These are phyloP conservation scores for Julus scanicus DNA, from an alignment of 2,888 invertebrate species.

Conservation along the genomic window DNA sequence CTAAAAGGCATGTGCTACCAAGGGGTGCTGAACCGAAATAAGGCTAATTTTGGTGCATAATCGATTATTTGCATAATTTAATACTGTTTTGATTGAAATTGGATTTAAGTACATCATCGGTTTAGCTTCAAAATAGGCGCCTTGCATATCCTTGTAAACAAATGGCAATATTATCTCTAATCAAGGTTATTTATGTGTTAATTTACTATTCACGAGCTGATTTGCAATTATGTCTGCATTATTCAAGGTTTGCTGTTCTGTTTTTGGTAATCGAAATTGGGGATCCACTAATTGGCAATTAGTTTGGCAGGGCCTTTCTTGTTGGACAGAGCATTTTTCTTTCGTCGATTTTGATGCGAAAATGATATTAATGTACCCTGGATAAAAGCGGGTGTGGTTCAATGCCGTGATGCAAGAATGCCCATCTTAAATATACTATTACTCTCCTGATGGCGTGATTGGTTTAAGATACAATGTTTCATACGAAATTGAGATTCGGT, in stretches of 20 bases:
- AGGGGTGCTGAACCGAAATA: too few species aligned
- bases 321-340: background rate
- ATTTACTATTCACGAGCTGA: background rate
- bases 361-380: background rate
- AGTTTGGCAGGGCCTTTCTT: background rate
- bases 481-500: background rate
- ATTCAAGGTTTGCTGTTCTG: background rate
- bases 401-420: background rate
- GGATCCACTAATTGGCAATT: slow-evolving; percentile 14
- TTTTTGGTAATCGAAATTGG: background rate
- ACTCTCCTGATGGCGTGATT: background rate
- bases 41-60: background rate
- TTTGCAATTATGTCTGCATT: background rate
- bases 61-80: slow-evolving; percentile 3
- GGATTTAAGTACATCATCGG: too few species aligned
- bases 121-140: too few species aligned
- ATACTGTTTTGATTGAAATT: background rate
- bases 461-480: background rate
- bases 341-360: background rate
- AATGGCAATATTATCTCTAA: background rate
- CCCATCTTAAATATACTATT: background rate
- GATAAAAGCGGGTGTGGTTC: slow-evolving; percentile 21
- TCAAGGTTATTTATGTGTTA: background rate
- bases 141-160: too few species aligned
- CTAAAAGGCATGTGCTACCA: too few species aligned